Evolutionary conservation across 1,140 invertebrate species (phyloP), one percentile per base, ranked within the genome.

Genomic region (Sesamia nonagrioides): DNA sequence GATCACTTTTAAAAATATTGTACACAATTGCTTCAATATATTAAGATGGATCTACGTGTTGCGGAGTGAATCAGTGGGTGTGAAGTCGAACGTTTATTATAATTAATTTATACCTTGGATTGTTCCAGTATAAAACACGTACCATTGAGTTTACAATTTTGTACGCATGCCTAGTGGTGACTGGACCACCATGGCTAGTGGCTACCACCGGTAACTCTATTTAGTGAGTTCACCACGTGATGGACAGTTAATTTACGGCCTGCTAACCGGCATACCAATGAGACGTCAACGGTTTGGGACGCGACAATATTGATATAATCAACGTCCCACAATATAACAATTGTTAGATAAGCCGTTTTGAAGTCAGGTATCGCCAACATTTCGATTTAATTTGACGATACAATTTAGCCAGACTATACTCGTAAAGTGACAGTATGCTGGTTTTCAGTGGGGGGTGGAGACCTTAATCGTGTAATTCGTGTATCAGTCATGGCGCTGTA

Each of bases 251-350:
- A 90, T 90, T 88, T 89, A 89, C 80, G 83, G 82, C 80, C 78
- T 77, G 81, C 86, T 80, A 78, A 78, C 68, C 80, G 56, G 86
- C 86, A 90, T 91, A 89, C 71, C 81, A 90, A 92, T 90, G 84
- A 90, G 84, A 40, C 60, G 71, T 35, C 48, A 78, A 73, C 56
- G 77, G 42, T 66, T 84, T 74, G 76, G 77, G 77, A 80, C 78
- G 79, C 81, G 81, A 84, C 84, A 79, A 82, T 84, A 86, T 85
- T 83, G 86, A 89, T 86, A 79, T 83, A 86, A 87, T 85, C 84
- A 81, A 84, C 75, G 79, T 78, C 82, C 82, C 78, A 82, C 78
- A 81, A 86, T 84, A 79, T 82, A 81, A 81, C 84, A 85, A 85
- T 86, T 86, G 87, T 83, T 80, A 66, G 13, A 77, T 37, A 68